Conservation (phyloP, 2,888 invertebrate genomes). For the Trileptium ribeirensis region DNA sequence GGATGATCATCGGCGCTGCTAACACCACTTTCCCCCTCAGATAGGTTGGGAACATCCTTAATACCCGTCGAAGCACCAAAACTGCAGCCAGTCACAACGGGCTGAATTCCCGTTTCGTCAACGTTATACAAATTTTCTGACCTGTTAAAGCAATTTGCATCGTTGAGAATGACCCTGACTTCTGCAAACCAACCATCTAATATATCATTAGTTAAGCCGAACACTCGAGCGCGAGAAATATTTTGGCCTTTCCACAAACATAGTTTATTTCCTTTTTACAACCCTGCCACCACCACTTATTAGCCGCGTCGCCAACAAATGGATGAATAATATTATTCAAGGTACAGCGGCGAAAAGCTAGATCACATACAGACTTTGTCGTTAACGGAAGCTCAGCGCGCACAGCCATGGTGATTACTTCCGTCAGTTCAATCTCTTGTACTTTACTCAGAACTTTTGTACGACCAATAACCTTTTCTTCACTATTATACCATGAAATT, state of each 20-base stretch:
- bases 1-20: background rate
- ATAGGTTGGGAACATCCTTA: background rate
- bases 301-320: background rate
- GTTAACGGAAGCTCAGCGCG: background rate
- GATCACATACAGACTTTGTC: background rate
- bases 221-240: no score
- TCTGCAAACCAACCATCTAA: background rate
- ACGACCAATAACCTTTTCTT: background rate
- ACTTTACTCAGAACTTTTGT: background rate
- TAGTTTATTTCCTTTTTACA: background rate
- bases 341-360: background rate
- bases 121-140: background rate
- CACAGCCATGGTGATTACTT: background rate
- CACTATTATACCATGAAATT: background rate
- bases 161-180: background rate
- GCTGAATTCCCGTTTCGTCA: slow-evolving; percentile 7
- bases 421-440: background rate
- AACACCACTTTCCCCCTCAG: background rate
- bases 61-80: background rate
- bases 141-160: no score
- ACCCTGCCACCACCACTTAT: background rate
- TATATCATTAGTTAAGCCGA: background rate
- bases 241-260: background rate
- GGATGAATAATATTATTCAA: background rate
- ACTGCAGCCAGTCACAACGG: background rate